Evolutionary conservation across 2,888 invertebrate species (phyloP), one percentile per base, ranked within the genome.

Genomic region (Orchesellides sinensis): DNA sequence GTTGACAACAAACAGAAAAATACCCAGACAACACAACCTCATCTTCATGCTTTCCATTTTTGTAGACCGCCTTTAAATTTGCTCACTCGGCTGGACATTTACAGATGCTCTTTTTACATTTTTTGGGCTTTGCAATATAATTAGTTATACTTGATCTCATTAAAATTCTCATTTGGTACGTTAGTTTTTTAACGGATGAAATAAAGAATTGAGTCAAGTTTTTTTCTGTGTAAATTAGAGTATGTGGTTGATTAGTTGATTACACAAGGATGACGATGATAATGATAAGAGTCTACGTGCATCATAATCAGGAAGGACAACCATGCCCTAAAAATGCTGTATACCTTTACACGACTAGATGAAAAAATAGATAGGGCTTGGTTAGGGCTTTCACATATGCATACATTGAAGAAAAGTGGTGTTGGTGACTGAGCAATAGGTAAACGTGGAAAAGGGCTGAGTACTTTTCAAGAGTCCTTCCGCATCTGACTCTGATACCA

Each of bases 401-500:
- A 8, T 12, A 35, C 12, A 35, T 5, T 35, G 35, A 35, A 8
- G 5, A 12, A 12, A 8, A 12, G 21, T 52, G 21, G 52, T 52
- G 1, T 8, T 17, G 17, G 8, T 17, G 52, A 52, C 52, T 40
- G 40, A 40, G 40, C 56, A 25, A 12, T 19, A 54, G 23, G 54
- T 54, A 47, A 10, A 35, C 12, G 35, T 12, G 5, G n/a, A 47
- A 10, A 61, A 29, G 61, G 61, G 61, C 10, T 61, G 61, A 61
- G 61, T 17, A 29, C 61, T 61, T 61, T 27, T 54, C 54, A 61
- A 61, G 61, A 61, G 61, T 25, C 61, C 61, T 61, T 61, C 32
- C 10, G 40, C 40, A 40, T 40, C 40, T 40, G 40, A 40, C 40
- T 40, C 52, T 52, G 19, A 52, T 40, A 40, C n/a, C 40, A 14